Evolutionary conservation across 2,888 invertebrate species (phyloP), one percentile per base, ranked within the genome.

Genomic region (Schizaphis graminum): DNA sequence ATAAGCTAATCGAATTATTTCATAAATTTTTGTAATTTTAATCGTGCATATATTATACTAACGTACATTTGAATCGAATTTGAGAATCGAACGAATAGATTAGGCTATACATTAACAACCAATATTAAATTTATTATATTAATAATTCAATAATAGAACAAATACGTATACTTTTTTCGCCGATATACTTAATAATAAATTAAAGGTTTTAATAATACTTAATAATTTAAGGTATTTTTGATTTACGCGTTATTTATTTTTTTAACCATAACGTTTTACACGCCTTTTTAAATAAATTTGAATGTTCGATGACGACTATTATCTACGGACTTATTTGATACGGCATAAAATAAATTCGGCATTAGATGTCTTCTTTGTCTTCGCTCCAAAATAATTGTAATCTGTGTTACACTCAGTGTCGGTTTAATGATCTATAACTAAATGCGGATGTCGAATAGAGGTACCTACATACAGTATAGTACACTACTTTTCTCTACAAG

Each of bases 391-490:
- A 91, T 85, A 91, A 57, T 86, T 16, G 21, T 91, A 47, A 57
- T 91, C 85, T 44, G 44, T 21, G 57, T 21, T 86, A 10, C 7
- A 56, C 44, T 85, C 41, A n/a, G 88, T 44, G 35, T 11, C 57
- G 47, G 84, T 91, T 61, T 86, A 86, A 47, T 61, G 86, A 85
- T 91, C 84, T 56, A 91, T 86, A 61, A 87, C 47, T 35, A 35
- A 92, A 92, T 35, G 47, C 91, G 91, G 91, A 92, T 92, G 86
- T 92, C 53, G 53, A 7, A 44, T 35, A 57, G 8, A 35, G n/a
- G 24, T 89, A 56, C 41, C 13, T 41, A 49, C n/a, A 53, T 21
- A 49, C 35, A n/a, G 35, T 91, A 91, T 35, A 35, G 49, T 91
- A 91, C 85, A 85, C 44, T 56, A 91, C 53, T 84, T 91, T 57